phyloP scores from a whole-genome alignment of 35 echinoderm and acorn worm species.

The Eucidaris tribuloides region DNA sequence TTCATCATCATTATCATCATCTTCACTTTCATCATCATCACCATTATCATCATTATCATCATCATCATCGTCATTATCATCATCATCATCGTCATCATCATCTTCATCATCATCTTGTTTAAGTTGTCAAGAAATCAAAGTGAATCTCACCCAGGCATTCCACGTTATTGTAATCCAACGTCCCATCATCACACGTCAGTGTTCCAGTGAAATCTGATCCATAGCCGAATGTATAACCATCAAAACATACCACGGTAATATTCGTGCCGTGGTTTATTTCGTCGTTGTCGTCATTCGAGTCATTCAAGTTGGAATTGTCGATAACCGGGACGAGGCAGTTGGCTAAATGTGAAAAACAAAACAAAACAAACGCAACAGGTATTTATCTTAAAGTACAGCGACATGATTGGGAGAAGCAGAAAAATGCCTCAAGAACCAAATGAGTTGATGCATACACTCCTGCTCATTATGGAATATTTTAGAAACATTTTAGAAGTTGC shows the following conservation, averaged over 20 bases:
- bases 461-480: no score
- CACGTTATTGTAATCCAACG: neutral
- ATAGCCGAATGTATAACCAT: slow-evolving; percentile 7
- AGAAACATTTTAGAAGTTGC: no score
- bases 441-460: neutral
- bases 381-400: neutral
- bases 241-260: neutral
- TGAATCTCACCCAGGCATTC: neutral
- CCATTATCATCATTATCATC: no score
- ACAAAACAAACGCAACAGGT: neutral
- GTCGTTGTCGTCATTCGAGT: neutral
- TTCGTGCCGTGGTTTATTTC: neutral
- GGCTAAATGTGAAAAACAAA: neutral
- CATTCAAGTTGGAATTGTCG: neutral
- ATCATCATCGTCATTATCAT: no score
- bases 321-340: neutral
- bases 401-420: neutral
- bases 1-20: no score
- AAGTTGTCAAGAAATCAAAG: no score
- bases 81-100: no score
- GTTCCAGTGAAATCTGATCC: neutral
- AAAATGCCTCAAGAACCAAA: neutral
- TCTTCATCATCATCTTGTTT: no score
- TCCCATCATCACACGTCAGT: slow-evolving; percentile 3
- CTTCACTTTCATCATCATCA: no score